These are phyloP conservation scores for Ataeniobius toweri DNA, from an alignment of 2,797 vertebrate genomes.

Conservation along the genomic window DNA sequence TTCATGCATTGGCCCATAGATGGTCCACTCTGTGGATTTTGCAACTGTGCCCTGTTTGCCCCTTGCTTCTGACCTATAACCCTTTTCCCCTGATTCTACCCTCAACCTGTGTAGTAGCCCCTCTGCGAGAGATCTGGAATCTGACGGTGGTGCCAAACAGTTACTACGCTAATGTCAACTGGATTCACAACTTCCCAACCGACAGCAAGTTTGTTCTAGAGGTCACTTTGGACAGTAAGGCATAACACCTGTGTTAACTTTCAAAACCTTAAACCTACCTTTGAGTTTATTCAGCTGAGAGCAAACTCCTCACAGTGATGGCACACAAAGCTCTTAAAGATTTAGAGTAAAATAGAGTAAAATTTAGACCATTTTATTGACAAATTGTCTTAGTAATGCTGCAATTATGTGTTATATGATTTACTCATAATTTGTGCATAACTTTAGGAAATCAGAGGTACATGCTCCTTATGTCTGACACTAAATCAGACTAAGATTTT, in stretches of 20 bases:
- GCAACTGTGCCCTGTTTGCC: conserved; percentile 61
- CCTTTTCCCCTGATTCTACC: conserved; percentile 77
- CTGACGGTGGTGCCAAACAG: conserved; percentile 95
- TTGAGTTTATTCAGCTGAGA: background rate
- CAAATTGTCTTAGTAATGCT: background rate
- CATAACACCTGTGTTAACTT: background rate
- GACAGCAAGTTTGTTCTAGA: conserved; percentile 98
- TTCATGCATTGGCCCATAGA: conserved; percentile 16
- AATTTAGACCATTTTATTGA: background rate
- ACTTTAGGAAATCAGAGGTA: background rate
- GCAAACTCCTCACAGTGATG: background rate
- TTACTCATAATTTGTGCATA: background rate
- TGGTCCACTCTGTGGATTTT: conserved; percentile 49
- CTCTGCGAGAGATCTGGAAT: conserved; percentile 90
- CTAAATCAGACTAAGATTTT: background rate
- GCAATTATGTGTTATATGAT: background rate
- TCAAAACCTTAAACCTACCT: background rate
- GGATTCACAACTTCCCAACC: conserved; percentile 94
- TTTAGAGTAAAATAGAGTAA: background rate
- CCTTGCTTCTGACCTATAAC: conserved; percentile 57
- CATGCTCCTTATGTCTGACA: background rate
- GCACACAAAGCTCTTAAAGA: background rate
- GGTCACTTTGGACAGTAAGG: conserved; percentile 98
- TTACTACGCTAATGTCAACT: conserved; percentile 98
- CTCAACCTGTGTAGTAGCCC: conserved; percentile 79